These are phyloP conservation scores for Hyposoter dolosus DNA, from an alignment of 2,888 invertebrate genomes.

Conservation along the genomic window DNA sequence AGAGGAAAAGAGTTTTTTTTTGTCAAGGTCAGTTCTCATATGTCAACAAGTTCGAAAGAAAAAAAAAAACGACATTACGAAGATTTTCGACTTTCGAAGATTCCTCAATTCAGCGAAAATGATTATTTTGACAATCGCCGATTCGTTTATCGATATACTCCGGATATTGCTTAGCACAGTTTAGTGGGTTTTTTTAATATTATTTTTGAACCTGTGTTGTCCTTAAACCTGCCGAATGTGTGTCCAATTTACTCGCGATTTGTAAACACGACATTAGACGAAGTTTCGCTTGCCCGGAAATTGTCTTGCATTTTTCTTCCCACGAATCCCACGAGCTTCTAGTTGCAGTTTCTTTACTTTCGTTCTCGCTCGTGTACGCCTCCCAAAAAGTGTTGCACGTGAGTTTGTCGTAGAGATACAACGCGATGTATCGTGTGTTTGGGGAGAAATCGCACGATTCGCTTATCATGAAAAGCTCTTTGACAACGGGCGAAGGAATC, in stretches of 20 bases:
- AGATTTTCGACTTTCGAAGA: too few relatives aligned
- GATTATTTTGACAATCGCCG: neutral
- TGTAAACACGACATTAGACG: constrained; percentile 80
- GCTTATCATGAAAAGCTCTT: constrained; percentile 76
- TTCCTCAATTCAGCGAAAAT: neutral
- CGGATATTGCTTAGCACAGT: neutral
- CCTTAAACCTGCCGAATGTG: constrained; percentile 71
- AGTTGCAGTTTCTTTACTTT: constrained; percentile 13
- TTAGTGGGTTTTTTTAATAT: neutral
- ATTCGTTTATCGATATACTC: neutral
- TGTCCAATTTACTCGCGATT: constrained; percentile 81
- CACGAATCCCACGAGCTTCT: constrained; percentile 71
- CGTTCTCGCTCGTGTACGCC: constrained; percentile 63
- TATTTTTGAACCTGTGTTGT: constrained; percentile 75
- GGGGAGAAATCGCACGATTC: constrained; percentile 74
- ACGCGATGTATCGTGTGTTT: constrained; percentile 77
- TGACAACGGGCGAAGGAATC: constrained; percentile 74
- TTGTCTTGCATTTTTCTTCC: constrained; percentile 70
- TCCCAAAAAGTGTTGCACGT: constrained; percentile 77
- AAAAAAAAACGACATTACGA: too few relatives aligned
- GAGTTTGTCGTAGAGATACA: constrained; percentile 80
- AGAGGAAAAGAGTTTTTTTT: too few relatives aligned
- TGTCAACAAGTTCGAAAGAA: too few relatives aligned
- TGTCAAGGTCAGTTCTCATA: too few relatives aligned
- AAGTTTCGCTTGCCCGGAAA: constrained; percentile 74